Conservation (phyloP, 2,797 vertebrate species). For the Clarias laeviceps region DNA sequence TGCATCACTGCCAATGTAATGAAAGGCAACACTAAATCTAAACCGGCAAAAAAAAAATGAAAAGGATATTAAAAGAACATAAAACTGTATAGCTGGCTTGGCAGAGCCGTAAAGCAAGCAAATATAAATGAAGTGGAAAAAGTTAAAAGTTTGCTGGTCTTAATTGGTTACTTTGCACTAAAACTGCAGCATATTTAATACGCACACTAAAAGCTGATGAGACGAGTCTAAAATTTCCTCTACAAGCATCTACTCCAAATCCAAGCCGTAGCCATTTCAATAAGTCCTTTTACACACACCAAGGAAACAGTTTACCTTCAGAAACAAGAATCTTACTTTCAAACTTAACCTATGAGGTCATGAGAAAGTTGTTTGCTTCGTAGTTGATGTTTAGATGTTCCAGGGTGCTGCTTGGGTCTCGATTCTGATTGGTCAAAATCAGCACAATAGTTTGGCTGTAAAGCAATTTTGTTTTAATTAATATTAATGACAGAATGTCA, state of each 20-base stretch:
- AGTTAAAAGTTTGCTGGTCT: background rate
- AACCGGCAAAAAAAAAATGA: background rate
- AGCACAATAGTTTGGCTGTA: background rate
- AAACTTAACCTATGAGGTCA: background rate
- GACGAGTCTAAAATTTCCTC: background rate
- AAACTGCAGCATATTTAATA: background rate
- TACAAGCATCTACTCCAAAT: background rate
- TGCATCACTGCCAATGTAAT: conserved; percentile 5
- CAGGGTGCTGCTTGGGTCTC: background rate
- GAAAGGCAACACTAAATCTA: conserved; percentile 10
- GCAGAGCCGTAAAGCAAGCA: background rate
- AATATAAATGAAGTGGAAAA: background rate
- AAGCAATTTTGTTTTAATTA: background rate
- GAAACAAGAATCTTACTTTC: background rate
- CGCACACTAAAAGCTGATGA: background rate
- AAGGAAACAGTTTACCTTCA: background rate
- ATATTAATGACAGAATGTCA: background rate
- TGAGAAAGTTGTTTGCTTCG: background rate
- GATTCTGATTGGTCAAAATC: background rate
- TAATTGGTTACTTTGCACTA: background rate
- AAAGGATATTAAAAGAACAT: conserved; percentile 5
- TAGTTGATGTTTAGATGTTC: background rate
- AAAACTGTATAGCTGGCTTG: background rate
- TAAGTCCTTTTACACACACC: background rate
- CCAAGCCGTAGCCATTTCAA: background rate